Conservation (phyloP, 2,797 vertebrate genomes). For the Molossus alvarezi region DNA sequence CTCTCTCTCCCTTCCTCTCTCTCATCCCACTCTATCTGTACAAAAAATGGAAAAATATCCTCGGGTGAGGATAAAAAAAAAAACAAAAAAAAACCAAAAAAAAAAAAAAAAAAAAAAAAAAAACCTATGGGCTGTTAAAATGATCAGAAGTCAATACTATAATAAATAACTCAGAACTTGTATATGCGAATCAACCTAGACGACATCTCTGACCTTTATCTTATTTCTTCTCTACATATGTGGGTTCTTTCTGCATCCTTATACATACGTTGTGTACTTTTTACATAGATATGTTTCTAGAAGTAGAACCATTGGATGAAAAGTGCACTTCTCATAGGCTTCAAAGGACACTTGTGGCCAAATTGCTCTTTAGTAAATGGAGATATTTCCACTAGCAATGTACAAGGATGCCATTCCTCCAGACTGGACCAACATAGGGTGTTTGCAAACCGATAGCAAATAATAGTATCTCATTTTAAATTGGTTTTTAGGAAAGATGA, state of each 20-base stretch:
- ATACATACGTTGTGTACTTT: not conserved
- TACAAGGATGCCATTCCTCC: not conserved
- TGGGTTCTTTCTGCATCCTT: not conserved
- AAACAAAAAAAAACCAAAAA: too few species aligned
- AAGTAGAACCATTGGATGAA: not conserved
- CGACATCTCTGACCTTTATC: not conserved
- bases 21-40: too few species aligned
- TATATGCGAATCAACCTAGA: not conserved
- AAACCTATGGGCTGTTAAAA: not conserved
- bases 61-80: too few species aligned
- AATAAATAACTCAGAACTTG: conserved; percentile 11
- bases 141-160: not conserved
- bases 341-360: not conserved
- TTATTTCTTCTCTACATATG: not conserved
- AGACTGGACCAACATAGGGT: not conserved
- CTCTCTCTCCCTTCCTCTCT: too few species aligned
- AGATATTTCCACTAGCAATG: not conserved
- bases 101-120: not conserved
- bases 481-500: not conserved
- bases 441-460: conserved; percentile 38
- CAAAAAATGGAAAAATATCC: too few species aligned
- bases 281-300: not conserved
- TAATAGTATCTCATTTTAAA: not conserved
- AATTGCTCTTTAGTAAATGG: not conserved
- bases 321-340: not conserved